Evolutionary conservation across 2,888 invertebrate genomes (phyloP).

Genomic region (Gastracanthus pulcherrimus): DNA sequence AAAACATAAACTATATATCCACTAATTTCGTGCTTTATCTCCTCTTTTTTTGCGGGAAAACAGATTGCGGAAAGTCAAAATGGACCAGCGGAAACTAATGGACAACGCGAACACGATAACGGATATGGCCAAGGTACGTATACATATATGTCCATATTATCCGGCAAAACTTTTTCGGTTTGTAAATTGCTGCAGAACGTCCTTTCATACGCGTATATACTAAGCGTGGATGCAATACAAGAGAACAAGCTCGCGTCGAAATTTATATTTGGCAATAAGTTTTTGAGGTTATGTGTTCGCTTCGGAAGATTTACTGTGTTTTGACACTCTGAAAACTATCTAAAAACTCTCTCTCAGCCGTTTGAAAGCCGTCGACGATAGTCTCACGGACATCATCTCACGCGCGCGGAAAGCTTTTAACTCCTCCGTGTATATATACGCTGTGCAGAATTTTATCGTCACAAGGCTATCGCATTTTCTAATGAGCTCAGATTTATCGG

Average conservation of each 20-base stretch:
- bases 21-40: constrained; percentile 4
- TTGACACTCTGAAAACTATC: background rate
- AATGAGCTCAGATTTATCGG: constrained; percentile 34
- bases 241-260: background rate
- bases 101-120: constrained; percentile 99
- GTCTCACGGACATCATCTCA: background rate
- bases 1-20: no score
- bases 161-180: background rate
- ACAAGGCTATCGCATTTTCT: background rate
- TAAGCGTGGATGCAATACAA: no score
- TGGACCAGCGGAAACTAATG: constrained; percentile 99
- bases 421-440: background rate
- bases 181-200: no score
- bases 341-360: background rate
- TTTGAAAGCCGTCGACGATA: background rate
- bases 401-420: background rate
- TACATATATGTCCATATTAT: background rate
- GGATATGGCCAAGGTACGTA: constrained; percentile 98
- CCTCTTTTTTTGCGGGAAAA: background rate
- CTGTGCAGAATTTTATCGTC: background rate
- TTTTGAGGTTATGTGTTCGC: background rate
- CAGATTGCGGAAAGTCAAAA: constrained; percentile 99
- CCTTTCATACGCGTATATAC: no score
- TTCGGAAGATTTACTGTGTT: background rate
- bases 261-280: background rate